A percentile compares a stretch with the other conserved stretches of the same genome.
phyloP scores from a whole-genome alignment of 2,797 vertebrate genomes.

The Pipistrellus pipistrellus region DNA sequence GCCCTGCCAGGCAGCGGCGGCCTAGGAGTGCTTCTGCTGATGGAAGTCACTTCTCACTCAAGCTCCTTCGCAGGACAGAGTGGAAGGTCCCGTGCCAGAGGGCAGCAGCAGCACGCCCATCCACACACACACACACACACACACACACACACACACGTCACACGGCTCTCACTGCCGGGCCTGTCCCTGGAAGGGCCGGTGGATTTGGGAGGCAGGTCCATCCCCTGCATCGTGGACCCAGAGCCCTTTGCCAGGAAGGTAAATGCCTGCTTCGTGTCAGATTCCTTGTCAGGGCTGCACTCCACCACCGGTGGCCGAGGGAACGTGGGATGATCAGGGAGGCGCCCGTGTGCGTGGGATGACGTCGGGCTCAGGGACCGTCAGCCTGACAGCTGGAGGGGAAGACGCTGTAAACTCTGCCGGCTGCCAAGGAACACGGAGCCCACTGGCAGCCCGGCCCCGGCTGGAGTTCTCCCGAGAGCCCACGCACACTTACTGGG shows the following conservation, averaged over 20 bases:
- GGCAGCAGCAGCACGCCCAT: rapidly evolving
- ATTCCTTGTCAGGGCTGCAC: not conserved
- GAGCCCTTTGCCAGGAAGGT: not conserved
- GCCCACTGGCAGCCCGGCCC: not conserved
- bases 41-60: not conserved
- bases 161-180: not conserved
- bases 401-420: not conserved
- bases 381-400: not conserved
- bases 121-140: not conserved
- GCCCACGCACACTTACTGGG: conserved; percentile 64
- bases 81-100: rapidly evolving
- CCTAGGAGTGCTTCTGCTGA: not conserved
- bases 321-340: not conserved
- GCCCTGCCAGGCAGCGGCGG: not conserved
- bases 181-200: not conserved
- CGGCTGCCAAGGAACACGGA: not conserved
- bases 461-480: conserved; percentile 60
- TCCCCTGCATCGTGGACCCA: not conserved
- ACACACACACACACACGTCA: not conserved
- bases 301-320: not conserved
- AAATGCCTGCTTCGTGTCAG: not conserved
- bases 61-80: rapidly evolving
- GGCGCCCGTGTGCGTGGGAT: not conserved
- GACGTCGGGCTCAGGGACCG: not conserved
- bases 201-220: not conserved